phyloP scores from a whole-genome alignment of 1,140 invertebrate genomes.

The Procambarus clarkii region DNA sequence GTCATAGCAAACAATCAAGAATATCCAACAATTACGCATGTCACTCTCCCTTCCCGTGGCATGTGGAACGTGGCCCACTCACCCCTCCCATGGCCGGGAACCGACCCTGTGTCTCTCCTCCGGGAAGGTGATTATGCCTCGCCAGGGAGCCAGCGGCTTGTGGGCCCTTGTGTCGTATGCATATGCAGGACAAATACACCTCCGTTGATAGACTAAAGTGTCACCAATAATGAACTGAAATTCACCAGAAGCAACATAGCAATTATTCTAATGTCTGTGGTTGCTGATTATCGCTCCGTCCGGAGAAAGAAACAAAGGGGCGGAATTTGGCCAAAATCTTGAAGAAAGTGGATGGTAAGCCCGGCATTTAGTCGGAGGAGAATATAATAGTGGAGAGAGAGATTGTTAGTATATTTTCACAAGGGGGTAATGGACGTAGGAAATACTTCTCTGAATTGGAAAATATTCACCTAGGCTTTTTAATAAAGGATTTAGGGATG shows the following conservation, averaged over 20 bases:
- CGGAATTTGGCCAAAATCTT: conserved; percentile 37
- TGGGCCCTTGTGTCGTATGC: conserved; percentile 57
- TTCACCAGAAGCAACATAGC: conserved; percentile 66
- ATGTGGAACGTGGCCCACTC: background rate
- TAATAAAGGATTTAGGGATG: conserved; percentile 8
- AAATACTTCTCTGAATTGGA: background rate
- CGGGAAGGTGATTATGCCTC: too few relatives aligned
- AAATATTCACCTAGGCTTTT: background rate
- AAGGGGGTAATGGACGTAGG: background rate
- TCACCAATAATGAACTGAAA: conserved; percentile 69
- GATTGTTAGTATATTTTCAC: conserved; percentile 19
- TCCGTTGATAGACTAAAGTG: conserved; percentile 68
- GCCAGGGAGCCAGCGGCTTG: background rate
- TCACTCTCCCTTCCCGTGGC: conserved; percentile 19
- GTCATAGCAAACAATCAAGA: conserved; percentile 68
- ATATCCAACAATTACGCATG: conserved; percentile 69
- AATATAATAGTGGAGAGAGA: conserved; percentile 50
- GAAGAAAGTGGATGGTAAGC: conserved; percentile 55
- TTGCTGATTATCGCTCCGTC: conserved; percentile 49
- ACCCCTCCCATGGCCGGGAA: background rate
- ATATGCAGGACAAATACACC: conserved; percentile 70
- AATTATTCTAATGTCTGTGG: conserved; percentile 69
- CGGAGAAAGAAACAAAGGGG: conserved; percentile 56
- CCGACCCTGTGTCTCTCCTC: too few relatives aligned
- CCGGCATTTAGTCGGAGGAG: conserved; percentile 64